Evolutionary conservation across 2,113 vertebrate genomes (phyloP).

Genomic region (Eretmochelys imbricata): DNA sequence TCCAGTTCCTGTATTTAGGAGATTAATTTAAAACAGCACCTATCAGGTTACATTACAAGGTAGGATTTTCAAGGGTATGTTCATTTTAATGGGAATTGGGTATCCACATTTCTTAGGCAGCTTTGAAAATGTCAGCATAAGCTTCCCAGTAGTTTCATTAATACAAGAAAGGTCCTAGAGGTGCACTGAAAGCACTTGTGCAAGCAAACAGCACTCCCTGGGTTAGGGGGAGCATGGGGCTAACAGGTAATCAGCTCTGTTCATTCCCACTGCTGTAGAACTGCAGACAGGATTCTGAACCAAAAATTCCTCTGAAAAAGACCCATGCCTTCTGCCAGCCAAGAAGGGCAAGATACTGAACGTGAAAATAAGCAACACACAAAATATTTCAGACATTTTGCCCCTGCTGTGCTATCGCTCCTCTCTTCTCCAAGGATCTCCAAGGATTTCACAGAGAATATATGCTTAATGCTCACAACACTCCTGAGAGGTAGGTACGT

Average conservation of each 20-base stretch:
- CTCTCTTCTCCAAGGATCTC: neutral
- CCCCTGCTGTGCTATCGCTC: neutral
- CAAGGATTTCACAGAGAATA: neutral
- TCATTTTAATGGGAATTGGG: neutral
- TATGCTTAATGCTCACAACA: neutral
- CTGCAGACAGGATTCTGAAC: fast-evolving
- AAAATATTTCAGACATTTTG: neutral
- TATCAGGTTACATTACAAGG: fast-evolving
- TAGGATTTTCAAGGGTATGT: neutral
- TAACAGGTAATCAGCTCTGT: neutral
- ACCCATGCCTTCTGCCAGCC: fast-evolving
- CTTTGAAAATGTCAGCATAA: neutral
- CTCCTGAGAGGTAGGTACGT: neutral
- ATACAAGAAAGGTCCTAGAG: neutral
- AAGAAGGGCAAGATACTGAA: fast-evolving
- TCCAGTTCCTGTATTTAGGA: neutral
- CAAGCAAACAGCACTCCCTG: fast-evolving
- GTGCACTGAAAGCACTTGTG: neutral
- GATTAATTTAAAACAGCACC: neutral
- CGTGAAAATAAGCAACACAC: neutral
- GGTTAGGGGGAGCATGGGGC: fast-evolving
- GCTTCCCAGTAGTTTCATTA: neutral
- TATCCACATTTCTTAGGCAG: neutral
- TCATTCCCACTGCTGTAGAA: neutral
- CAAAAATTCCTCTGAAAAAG: fast-evolving